These are phyloP conservation scores for Romanogobio albipinnatus DNA, from an alignment of 2,113 vertebrate species.

Conservation along the genomic window DNA sequence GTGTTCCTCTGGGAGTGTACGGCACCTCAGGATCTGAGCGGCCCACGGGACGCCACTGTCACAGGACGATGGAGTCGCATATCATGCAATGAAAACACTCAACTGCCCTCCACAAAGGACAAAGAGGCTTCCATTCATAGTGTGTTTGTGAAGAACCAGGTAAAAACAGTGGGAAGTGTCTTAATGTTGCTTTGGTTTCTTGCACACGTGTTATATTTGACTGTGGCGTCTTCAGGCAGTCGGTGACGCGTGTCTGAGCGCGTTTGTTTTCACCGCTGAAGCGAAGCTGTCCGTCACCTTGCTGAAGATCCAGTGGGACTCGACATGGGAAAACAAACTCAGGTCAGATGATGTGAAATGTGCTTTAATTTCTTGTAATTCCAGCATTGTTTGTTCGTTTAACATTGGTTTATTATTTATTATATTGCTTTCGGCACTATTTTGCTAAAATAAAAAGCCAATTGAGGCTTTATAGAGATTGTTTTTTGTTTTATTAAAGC, in stretches of 20 bases:
- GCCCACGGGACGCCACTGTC: slow-evolving; percentile 65
- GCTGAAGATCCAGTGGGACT: slow-evolving; percentile 84
- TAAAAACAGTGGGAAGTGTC: slow-evolving; percentile 64
- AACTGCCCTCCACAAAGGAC: slow-evolving; percentile 81
- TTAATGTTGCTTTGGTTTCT: too few species aligned
- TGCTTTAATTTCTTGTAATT: background rate
- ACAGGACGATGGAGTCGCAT: slow-evolving; percentile 84
- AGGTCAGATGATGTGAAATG: slow-evolving; percentile 71
- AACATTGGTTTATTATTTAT: background rate
- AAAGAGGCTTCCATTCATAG: slow-evolving; percentile 84
- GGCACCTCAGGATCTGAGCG: slow-evolving; percentile 65
- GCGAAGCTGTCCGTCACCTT: slow-evolving; percentile 80
- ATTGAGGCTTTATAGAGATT: background rate
- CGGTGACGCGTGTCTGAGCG: slow-evolving; percentile 86
- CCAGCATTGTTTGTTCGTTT: background rate
- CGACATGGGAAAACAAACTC: slow-evolving; percentile 64
- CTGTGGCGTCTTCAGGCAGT: slow-evolving; percentile 71
- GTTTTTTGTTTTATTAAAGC: too few species aligned
- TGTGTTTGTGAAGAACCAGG: slow-evolving; percentile 85
- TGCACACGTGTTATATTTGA: background rate
- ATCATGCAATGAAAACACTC: slow-evolving; percentile 69
- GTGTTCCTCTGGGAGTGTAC: slow-evolving; percentile 88
- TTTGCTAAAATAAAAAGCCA: background rate
- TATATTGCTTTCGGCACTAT: background rate
- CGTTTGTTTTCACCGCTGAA: slow-evolving; percentile 84